Base-by-base conservation (phyloP, 2,113 vertebrate species). In the Elgaria multicarinata region DNA sequence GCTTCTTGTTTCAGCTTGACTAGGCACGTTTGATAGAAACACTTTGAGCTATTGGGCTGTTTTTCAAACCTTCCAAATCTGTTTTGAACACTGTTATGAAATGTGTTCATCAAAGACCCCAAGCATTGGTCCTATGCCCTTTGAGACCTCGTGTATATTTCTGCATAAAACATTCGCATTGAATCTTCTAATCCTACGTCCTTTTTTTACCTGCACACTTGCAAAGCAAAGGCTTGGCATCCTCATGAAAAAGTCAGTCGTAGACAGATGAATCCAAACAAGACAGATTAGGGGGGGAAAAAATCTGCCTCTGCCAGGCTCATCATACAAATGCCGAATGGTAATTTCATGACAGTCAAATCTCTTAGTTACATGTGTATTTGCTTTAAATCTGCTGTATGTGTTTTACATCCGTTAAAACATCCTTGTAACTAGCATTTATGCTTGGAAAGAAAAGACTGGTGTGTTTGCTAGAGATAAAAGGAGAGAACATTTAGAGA, bases 261-360 rank as follows among this genome's bases (percentile, higher is more conserved):
- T 66, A 89, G 84, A 39, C 92, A 87, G 90, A 90, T 86, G 89
- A 69, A 94, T 83, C 64, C 95, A 91, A 53, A 91, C 39, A 90
- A 83, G 93, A 76, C 69, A n/a, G 44, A 91, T 67, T 67, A 16
- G n/a, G n/a, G n/a, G n/a, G n/a, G 24, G 71, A 71, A 76, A 88
- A 82, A 94, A 90, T 88, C n/a, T 55, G 90, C 93, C 86, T 6
- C 53, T 0, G 2, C 66, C 89, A 90, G 31, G 92, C 81, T 72
- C 66, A 85, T 64, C 64, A 85, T 10, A 77, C 90, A 91, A 93
- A 87, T 0, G 18, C 33, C 62, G 92, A 86, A 89, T 6, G 24
- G 79, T 82, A 80, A 85, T 90, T 92, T 87, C 92, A 83, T 77
- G 93, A 71, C 75, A 88, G 0, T 20, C 90, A 18, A 88, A 6